Evolutionary conservation across 2,888 invertebrate genomes (phyloP).

Genomic region (Machimus rusticus): DNA sequence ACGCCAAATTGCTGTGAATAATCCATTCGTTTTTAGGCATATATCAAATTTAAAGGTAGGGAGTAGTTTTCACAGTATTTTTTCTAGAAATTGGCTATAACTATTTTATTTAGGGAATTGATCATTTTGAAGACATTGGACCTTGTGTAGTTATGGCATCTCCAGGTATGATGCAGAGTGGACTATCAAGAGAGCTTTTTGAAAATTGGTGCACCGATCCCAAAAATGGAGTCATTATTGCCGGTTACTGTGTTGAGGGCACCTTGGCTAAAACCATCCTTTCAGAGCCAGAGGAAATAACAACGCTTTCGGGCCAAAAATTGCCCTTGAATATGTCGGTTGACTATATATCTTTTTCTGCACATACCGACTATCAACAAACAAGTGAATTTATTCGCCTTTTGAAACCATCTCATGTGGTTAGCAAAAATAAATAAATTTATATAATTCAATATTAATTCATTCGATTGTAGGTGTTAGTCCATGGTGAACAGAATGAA

Average conservation of each 20-base stretch:
- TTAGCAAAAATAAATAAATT: constrained; percentile 56
- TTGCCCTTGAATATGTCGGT: constrained; percentile 96
- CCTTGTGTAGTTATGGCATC: constrained; percentile 99
- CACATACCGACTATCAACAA: constrained; percentile 78
- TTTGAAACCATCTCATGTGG: constrained; percentile 94
- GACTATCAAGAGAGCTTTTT: constrained; percentile 94
- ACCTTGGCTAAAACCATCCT: constrained; percentile 92
- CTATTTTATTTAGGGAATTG: constrained; percentile 72
- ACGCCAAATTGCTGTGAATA: constrained; percentile 95
- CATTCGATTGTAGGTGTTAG: constrained; percentile 59
- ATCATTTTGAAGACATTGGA: constrained; percentile 99
- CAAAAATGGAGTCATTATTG: constrained; percentile 98
- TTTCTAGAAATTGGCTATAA: background rate
- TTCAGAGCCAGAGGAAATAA: constrained; percentile 97
- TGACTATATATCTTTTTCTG: constrained; percentile 99
- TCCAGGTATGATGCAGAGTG: constrained; percentile 99
- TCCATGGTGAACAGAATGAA: constrained; percentile 99
- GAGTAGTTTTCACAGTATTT: background rate
- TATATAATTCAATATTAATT: background rate
- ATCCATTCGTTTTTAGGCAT: constrained; percentile 98
- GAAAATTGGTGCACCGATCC: constrained; percentile 99
- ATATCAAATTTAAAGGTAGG: constrained; percentile 85
- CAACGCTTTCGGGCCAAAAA: constrained; percentile 94
- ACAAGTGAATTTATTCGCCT: constrained; percentile 96
- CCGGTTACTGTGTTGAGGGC: constrained; percentile 93